These are phyloP conservation scores for Ephydatia muelleri DNA, from an alignment of 37 sponge, comb jelly and placozoan genomes.

Conservation along the genomic window DNA sequence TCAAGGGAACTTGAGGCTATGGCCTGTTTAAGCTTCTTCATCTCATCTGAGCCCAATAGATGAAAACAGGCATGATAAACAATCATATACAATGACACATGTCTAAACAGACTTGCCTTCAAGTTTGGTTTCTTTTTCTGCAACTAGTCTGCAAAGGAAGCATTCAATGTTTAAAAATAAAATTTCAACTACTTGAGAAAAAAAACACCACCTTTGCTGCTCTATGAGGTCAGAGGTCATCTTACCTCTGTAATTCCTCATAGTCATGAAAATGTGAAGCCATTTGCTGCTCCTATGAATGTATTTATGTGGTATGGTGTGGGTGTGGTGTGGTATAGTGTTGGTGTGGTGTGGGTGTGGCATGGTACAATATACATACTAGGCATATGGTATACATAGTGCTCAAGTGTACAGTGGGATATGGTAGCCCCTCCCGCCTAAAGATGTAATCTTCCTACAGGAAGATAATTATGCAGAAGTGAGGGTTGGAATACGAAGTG, in stretches of 20 bases:
- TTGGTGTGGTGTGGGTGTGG: neutral
- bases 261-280: neutral
- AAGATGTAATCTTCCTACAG: too few species aligned
- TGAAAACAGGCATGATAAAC: neutral
- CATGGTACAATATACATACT: too few species aligned
- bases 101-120: neutral
- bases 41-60: neutral
- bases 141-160: neutral
- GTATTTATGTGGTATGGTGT: neutral
- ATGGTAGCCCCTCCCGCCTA: too few species aligned
- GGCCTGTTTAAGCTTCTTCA: neutral
- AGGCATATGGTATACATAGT: neutral
- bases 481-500: neutral
- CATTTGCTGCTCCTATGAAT: neutral
- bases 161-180: neutral
- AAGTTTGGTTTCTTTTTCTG: neutral
- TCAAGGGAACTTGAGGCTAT: neutral
- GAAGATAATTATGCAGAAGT: neutral
- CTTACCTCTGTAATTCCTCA: neutral
- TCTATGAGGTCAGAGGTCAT: neutral
- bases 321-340: neutral
- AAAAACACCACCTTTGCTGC: neutral
- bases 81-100: neutral
- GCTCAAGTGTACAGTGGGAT: neutral
- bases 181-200: neutral